Evolutionary conservation across 2,797 vertebrate genomes (phyloP).

Genomic region (Myotis pilosus): DNA sequence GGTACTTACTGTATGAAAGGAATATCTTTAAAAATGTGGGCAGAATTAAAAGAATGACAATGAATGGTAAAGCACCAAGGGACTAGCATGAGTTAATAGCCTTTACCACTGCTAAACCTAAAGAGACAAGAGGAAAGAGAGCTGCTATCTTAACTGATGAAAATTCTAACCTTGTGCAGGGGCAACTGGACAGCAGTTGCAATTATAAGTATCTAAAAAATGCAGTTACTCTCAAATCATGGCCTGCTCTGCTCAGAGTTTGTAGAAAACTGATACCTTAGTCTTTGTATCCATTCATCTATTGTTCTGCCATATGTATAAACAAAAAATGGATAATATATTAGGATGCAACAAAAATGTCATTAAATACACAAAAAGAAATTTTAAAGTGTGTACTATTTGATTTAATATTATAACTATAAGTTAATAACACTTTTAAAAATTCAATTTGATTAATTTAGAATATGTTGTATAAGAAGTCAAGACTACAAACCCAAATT

Average conservation of each 20-base stretch:
- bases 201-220: background rate
- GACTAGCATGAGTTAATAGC: background rate
- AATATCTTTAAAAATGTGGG: background rate
- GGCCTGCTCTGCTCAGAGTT: background rate
- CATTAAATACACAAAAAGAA: background rate
- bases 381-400: background rate
- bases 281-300: background rate
- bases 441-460: slow-evolving; percentile 18
- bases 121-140: background rate
- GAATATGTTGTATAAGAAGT: background rate
- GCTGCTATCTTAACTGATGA: background rate
- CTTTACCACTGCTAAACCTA: background rate
- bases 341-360: background rate
- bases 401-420: background rate
- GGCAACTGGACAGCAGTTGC: background rate
- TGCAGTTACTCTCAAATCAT: background rate
- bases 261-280: background rate
- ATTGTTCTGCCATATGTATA: background rate
- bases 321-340: background rate
- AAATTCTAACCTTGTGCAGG: background rate
- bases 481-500: background rate
- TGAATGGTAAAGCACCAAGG: background rate
- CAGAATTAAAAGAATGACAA: background rate
- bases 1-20: background rate
- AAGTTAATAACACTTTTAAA: background rate